Percentiles rank a stretch among this genome's conserved stretches.
Conservation (phyloP, 1,140 invertebrate species). For the Drosophila pandora region DNA sequence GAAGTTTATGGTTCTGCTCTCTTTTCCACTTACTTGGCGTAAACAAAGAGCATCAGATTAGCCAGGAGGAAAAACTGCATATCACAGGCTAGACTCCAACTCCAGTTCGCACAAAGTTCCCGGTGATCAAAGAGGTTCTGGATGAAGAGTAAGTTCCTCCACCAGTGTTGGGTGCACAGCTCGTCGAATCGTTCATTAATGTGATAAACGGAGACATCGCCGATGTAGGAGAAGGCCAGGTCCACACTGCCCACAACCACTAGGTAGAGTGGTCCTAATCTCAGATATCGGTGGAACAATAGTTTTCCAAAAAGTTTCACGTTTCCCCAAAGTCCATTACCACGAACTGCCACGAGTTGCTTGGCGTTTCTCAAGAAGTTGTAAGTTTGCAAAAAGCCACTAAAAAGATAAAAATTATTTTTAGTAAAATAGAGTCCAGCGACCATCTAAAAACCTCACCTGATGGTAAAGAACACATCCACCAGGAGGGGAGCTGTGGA, state of each 20-base stretch:
- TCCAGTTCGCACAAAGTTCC: constrained; percentile 89
- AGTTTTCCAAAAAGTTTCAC: constrained; percentile 70
- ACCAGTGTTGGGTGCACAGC: constrained; percentile 86
- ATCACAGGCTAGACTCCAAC: constrained; percentile 93
- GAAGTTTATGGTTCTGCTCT: not conserved
- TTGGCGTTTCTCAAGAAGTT: constrained; percentile 78
- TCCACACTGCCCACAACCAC: constrained; percentile 85
- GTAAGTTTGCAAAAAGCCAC: constrained; percentile 80
- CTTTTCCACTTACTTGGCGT: constrained; percentile 83
- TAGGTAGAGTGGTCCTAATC: constrained; percentile 85
- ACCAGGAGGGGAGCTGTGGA: constrained; percentile 76
- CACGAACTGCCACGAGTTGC: constrained; percentile 66
- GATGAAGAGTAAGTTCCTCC: constrained; percentile 87
- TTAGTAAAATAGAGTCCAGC: not conserved
- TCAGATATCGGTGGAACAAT: constrained; percentile 77
- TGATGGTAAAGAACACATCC: constrained; percentile 83
- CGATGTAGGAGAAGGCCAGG: constrained; percentile 84
- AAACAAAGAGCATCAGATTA: constrained; percentile 85
- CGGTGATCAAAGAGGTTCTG: constrained; percentile 86
- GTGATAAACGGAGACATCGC: constrained; percentile 84
- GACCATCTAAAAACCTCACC: constrained; percentile 40
- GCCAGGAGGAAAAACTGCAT: constrained; percentile 90
- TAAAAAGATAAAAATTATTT: constrained; percentile 17
- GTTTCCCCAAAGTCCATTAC: constrained; percentile 61
- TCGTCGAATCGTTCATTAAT: constrained; percentile 84